These are phyloP conservation scores for Sinopyrophorus schimmeli DNA, from an alignment of 2,888 invertebrate genomes.

Conservation along the genomic window DNA sequence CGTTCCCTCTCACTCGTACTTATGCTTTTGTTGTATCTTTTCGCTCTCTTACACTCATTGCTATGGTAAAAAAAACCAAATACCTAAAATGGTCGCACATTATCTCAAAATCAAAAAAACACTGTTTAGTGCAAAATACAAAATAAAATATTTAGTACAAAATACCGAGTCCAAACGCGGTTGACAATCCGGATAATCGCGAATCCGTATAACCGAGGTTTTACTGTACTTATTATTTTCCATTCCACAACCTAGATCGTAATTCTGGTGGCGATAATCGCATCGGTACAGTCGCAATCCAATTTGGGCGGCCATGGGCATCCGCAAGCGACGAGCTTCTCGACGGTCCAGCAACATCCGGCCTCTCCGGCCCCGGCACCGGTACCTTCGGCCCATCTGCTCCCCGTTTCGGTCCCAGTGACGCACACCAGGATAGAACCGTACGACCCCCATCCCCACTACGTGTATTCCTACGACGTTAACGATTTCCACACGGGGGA, in stretches of 20 bases:
- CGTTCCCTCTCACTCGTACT: no score
- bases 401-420: conserved; percentile 42
- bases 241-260: conserved; percentile 34
- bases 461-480: conserved; percentile 51
- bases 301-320: conserved; percentile 34
- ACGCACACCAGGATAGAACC: conserved; percentile 45
- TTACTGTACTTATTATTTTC: no score
- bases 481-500: conserved; percentile 52
- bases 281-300: conserved; percentile 32
- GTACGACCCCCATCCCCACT: conserved; percentile 51
- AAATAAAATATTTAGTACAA: no score
- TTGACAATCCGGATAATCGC: no score
- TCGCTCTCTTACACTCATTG: no score
- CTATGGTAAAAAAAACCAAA: no score
- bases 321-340: conserved; percentile 39
- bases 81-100: no score
- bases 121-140: no score
- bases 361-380: conserved; percentile 18
- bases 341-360: conserved; percentile 43
- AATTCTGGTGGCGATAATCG: conserved; percentile 32
- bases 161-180: no score
- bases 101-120: no score
- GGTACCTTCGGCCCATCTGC: conserved; percentile 32
- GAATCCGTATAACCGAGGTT: no score
- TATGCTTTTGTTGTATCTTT: no score